Conservation (phyloP, 2,888 invertebrate species). For the Ochropleura plecta region DNA sequence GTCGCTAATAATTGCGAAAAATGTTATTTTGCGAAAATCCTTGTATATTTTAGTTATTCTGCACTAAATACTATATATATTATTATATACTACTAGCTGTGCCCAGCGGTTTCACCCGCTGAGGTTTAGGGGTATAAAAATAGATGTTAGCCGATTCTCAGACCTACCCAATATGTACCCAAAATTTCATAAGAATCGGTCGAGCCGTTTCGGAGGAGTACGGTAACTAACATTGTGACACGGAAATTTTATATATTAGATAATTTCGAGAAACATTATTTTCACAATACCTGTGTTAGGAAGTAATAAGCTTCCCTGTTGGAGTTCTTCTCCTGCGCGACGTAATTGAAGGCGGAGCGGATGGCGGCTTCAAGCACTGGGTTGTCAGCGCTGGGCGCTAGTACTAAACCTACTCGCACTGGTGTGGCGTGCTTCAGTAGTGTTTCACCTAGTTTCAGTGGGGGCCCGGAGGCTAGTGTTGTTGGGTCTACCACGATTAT, state of each 20-base stretch:
- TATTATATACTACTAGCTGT: no score
- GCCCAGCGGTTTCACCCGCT: no score
- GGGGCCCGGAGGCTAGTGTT: conserved; percentile 91
- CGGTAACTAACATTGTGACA: no score
- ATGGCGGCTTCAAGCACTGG: conserved; percentile 95
- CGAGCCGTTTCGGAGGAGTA: no score
- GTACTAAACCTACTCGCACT: conserved; percentile 96
- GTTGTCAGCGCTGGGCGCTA: conserved; percentile 91
- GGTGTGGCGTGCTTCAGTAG: conserved; percentile 98
- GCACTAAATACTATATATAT: no score
- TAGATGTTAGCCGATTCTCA: no score
- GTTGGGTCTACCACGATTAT: conserved; percentile 97
- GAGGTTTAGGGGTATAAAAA: no score
- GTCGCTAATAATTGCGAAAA: neutral
- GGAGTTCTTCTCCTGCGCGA: conserved; percentile 94
- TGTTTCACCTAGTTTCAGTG: conserved; percentile 97
- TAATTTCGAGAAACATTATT: neutral
- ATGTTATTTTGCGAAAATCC: neutral
- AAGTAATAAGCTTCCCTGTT: conserved; percentile 95
- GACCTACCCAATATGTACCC: no score
- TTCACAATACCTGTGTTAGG: conserved; percentile 93
- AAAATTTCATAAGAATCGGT: no score
- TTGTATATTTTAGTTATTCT: neutral
- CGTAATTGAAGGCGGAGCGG: conserved; percentile 97
- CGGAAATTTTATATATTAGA: no score